A percentile compares a stretch with the other conserved stretches of the same genome.
These are phyloP conservation scores for Dysmachus trigonus DNA, from an alignment of 2,888 invertebrate species.

Conservation along the genomic window DNA sequence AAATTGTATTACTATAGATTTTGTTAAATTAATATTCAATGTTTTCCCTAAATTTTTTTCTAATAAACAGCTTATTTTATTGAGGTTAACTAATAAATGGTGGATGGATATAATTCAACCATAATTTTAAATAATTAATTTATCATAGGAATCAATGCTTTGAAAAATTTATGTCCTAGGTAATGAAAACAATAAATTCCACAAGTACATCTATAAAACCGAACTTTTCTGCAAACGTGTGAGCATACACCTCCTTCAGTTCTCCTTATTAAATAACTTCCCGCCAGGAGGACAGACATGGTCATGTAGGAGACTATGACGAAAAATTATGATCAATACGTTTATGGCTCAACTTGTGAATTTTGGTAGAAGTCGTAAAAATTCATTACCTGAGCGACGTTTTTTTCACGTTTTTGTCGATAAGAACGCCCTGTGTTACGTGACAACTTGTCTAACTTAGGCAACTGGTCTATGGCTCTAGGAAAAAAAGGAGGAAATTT, in stretches of 20 bases:
- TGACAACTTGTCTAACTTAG: background rate
- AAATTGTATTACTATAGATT: too few relatives aligned
- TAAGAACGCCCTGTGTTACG: slow-evolving; percentile 7
- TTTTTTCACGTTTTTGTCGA: background rate
- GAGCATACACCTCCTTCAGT: background rate
- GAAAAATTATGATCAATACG: slow-evolving; percentile 9
- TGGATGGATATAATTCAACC: background rate
- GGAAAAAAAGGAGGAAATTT: background rate
- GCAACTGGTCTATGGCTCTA: background rate
- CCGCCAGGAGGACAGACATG: background rate
- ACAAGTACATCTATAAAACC: background rate
- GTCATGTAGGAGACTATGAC: background rate
- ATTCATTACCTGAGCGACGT: background rate
- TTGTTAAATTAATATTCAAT: too few relatives aligned
- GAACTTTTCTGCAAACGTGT: background rate
- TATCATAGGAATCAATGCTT: background rate
- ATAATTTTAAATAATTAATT: background rate
- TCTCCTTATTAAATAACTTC: background rate
- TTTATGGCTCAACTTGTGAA: background rate
- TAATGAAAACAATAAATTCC: background rate
- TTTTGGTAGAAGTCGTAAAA: background rate
- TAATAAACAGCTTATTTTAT: too few relatives aligned
- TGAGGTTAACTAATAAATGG: background rate
- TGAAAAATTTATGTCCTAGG: background rate
- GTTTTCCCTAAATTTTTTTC: too few relatives aligned